Conservation (phyloP, 2,113 vertebrate genomes). For the Stigmatopora nigra region DNA sequence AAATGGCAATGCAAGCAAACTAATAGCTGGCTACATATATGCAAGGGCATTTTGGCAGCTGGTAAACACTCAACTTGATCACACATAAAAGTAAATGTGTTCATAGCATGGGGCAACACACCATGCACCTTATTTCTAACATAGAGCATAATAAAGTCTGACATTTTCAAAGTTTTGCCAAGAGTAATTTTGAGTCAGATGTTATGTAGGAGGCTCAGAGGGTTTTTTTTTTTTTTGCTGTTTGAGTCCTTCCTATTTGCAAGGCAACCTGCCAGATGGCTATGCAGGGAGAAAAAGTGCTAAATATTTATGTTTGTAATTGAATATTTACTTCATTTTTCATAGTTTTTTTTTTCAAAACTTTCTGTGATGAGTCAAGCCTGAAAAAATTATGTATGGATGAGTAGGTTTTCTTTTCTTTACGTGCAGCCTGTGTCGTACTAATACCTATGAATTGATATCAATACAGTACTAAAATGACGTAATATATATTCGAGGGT, state of each 20-base stretch:
- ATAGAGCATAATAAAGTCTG: conserved; percentile 13
- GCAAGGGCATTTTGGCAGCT: not conserved
- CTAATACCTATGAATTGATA: too few species aligned
- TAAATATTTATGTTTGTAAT: not conserved
- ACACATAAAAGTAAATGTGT: conserved; percentile 6
- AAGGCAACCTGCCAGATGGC: conserved; percentile 11
- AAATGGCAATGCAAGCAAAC: not conserved
- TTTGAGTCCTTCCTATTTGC: conserved; percentile 26
- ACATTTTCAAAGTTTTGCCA: conserved; percentile 20
- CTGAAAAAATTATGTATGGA: too few species aligned
- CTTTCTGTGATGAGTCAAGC: too few species aligned
- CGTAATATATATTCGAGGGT: too few species aligned
- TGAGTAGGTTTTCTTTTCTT: too few species aligned
- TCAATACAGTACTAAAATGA: too few species aligned
- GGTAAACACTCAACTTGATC: not conserved
- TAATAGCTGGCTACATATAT: not conserved
- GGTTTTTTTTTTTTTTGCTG: conserved; percentile 25
- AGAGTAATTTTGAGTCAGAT: conserved; percentile 31
- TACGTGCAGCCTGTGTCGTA: too few species aligned
- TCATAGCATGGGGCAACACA: not conserved
- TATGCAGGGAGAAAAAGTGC: not conserved
- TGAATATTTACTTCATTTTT: not conserved
- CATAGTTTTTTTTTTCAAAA: not conserved
- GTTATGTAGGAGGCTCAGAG: conserved; percentile 21
- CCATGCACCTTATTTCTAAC: not conserved